Percentiles rank a stretch among this genome's conserved stretches.
Evolutionary conservation across 2,797 vertebrate species (phyloP).

Genomic region (Cyprinodon diabolis): DNA sequence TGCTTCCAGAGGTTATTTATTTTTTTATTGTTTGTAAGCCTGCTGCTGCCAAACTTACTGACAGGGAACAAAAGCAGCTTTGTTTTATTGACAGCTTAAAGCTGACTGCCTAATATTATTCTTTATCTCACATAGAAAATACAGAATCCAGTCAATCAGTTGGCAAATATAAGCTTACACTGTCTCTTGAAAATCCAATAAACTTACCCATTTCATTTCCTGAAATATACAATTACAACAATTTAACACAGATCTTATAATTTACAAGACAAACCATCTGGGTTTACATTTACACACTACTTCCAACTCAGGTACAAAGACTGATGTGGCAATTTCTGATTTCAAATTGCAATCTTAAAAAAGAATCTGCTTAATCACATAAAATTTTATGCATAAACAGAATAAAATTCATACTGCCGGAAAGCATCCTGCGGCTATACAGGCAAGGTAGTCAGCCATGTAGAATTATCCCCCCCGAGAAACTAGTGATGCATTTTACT

Average conservation of each 20-base stretch:
- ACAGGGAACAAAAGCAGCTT: conserved; percentile 11
- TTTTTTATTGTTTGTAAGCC: conserved; percentile 8
- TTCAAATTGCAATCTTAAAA: conserved; percentile 21
- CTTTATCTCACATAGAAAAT: conserved; percentile 15
- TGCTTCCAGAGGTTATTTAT: conserved; percentile 15
- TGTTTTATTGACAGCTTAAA: conserved; percentile 15
- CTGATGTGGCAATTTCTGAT: conserved; percentile 9
- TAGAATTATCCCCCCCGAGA: conserved; percentile 17
- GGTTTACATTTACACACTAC: conserved; percentile 4
- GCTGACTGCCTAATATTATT: conserved; percentile 24
- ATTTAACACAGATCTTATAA: background rate
- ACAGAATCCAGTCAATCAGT: conserved; percentile 16
- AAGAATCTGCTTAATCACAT: conserved; percentile 32
- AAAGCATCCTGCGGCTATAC: conserved; percentile 36
- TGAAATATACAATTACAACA: background rate
- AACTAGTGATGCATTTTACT: conserved; percentile 40
- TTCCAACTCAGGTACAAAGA: conserved; percentile 15
- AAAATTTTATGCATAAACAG: conserved; percentile 28
- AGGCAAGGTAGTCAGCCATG: conserved; percentile 22
- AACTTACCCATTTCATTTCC: background rate
- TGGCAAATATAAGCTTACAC: conserved; percentile 4
- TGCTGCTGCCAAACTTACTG: conserved; percentile 18
- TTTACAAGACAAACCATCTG: conserved; percentile 3
- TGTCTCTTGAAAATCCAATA: conserved; percentile 9
- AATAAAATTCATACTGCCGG: conserved; percentile 18